Evolutionary conservation across 2,888 invertebrate genomes (phyloP).

Genomic region (Eupelmus urozonus): DNA sequence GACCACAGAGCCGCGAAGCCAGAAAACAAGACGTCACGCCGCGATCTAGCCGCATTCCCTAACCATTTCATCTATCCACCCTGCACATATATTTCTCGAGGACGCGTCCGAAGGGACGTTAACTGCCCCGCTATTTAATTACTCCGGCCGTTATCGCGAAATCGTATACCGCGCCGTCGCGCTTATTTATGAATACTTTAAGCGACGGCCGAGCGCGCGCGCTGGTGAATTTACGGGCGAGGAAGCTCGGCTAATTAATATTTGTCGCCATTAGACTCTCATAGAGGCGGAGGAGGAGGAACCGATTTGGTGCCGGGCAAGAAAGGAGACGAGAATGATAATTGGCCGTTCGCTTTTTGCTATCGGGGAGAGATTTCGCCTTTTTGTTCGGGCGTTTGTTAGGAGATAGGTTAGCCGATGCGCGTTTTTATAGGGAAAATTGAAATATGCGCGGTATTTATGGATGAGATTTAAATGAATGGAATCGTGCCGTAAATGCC

Average conservation of each 20-base stretch:
- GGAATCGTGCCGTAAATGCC: conserved; percentile 4
- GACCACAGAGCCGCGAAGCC: not conserved
- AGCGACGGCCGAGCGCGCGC: conserved; percentile 64
- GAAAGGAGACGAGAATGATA: conserved; percentile 58
- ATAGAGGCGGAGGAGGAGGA: not conserved
- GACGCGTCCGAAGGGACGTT: conserved; percentile 66
- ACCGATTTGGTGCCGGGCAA: conserved; percentile 21
- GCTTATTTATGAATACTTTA: conserved; percentile 73
- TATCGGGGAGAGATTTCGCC: not conserved
- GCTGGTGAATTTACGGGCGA: conserved; percentile 63
- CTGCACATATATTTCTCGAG: conserved; percentile 65
- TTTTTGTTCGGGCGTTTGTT: not conserved
- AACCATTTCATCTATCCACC: not conserved
- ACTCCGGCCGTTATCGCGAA: conserved; percentile 71
- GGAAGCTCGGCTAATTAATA: conserved; percentile 72
- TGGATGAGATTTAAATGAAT: conserved; percentile 32
- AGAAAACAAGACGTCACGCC: conserved; percentile 49
- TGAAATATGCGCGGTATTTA: conserved; percentile 25
- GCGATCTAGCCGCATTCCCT: conserved; percentile 38
- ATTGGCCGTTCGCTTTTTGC: conserved; percentile 55
- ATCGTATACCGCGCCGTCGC: conserved; percentile 68
- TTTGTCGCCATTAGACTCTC: conserved; percentile 72
- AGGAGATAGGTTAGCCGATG: no score
- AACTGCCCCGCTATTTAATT: conserved; percentile 70
- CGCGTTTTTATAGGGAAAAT: not conserved